Conservation (phyloP, 1,140 invertebrate species). For the Belonocnema kinseyi region DNA sequence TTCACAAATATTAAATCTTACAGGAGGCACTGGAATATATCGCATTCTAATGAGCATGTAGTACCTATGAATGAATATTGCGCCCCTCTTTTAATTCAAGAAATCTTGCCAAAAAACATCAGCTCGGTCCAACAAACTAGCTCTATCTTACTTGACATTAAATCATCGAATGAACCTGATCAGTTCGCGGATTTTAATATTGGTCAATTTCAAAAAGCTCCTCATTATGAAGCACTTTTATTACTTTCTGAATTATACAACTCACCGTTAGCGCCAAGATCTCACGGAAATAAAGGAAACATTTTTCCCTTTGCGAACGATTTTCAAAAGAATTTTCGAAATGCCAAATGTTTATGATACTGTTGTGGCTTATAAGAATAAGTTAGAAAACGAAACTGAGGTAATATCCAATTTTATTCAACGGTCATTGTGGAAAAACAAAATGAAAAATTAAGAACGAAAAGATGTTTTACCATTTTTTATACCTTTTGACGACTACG, state of each 20-base stretch:
- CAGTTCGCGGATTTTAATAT: too few relatives aligned
- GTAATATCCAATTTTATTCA: not conserved
- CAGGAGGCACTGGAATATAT: too few relatives aligned
- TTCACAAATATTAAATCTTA: too few relatives aligned
- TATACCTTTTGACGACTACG: too few relatives aligned
- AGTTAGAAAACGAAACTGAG: not conserved
- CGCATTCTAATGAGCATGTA: not conserved
- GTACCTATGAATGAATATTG: not conserved
- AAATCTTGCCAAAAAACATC: not conserved
- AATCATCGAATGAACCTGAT: too few relatives aligned
- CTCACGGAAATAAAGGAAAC: not conserved
- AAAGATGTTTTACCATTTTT: not conserved
- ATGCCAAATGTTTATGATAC: not conserved
- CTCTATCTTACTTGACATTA: too few relatives aligned
- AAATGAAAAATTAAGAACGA: not conserved
- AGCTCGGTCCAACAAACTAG: not conserved
- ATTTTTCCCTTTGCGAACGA: conserved; percentile 3
- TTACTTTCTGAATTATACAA: not conserved
- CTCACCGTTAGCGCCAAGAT: not conserved
- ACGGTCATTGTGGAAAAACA: not conserved
- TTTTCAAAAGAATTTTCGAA: not conserved
- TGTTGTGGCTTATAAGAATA: not conserved
- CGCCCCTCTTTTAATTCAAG: not conserved
- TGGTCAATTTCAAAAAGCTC: not conserved
- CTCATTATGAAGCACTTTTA: not conserved